Percentiles rank a stretch among this genome's conserved stretches.
These are phyloP conservation scores for Drosophila borealis DNA, from an alignment of 2,888 invertebrate genomes.

Conservation along the genomic window DNA sequence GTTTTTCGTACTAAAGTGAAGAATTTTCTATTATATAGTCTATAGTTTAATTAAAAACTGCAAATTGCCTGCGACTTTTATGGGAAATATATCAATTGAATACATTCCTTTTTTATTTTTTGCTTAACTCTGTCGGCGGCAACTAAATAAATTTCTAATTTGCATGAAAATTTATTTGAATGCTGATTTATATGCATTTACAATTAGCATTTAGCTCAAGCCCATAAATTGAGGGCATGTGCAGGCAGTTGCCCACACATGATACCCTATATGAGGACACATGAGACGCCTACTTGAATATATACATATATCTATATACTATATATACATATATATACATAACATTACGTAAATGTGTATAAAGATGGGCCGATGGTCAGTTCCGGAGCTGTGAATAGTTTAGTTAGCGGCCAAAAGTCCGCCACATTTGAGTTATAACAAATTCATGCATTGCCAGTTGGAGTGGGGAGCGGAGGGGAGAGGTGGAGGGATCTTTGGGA, in stretches of 20 bases:
- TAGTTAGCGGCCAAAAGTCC: neutral
- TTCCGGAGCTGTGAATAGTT: conserved; percentile 20
- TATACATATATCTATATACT: neutral
- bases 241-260: conserved; percentile 12
- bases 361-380: conserved; percentile 1
- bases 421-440: neutral
- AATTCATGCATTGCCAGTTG: neutral
- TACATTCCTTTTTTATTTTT: neutral
- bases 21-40: no score
- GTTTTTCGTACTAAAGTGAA: no score
- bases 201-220: conserved; percentile 63
- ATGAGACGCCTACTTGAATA: conserved; percentile 11
- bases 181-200: conserved; percentile 64
- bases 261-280: conserved; percentile 2
- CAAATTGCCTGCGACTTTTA: no score
- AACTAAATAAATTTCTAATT: conserved; percentile 39
- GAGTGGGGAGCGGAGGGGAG: neutral
- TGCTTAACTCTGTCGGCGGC: neutral
- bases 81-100: neutral
- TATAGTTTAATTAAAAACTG: no score
- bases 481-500: no score
- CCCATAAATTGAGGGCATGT: conserved; percentile 50
- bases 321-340: neutral
- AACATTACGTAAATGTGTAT: conserved; percentile 1
- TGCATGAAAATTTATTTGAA: conserved; percentile 33